Conservation (phyloP, 2,888 invertebrate genomes). For the Eustalomyia histrio region DNA sequence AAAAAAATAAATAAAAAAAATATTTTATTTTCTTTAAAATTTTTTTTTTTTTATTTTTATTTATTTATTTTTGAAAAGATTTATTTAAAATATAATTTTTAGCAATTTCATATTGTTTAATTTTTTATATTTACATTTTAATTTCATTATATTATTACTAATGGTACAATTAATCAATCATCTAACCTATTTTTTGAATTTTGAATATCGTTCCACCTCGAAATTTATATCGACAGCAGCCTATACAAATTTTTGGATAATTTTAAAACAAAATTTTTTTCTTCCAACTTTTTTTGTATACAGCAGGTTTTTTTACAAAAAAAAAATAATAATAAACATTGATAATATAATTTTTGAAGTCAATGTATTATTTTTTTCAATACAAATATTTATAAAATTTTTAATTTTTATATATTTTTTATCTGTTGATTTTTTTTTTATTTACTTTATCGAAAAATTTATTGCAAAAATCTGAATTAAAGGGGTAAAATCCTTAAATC, state of each 20-base stretch:
- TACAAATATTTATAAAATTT: constrained; percentile 31
- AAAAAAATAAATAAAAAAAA: background rate
- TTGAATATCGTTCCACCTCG: constrained; percentile 50
- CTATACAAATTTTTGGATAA: constrained; percentile 55
- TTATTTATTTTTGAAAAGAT: background rate
- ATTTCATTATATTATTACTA: constrained; percentile 29
- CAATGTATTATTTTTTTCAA: constrained; percentile 58
- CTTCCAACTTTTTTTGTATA: constrained; percentile 43
- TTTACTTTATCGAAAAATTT: no score
- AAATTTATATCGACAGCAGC: constrained; percentile 44
- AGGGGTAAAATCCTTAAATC: no score
- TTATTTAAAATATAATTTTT: no score
- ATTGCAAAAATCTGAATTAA: background rate
- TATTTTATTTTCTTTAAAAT: background rate
- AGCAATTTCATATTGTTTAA: background rate
- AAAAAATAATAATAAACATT: constrained; percentile 38
- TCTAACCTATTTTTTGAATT: constrained; percentile 59
- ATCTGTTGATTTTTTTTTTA: constrained; percentile 7
- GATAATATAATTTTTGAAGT: constrained; percentile 71
- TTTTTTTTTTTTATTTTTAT: constrained; percentile 7
- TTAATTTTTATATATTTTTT: constrained; percentile 9
- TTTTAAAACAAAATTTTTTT: constrained; percentile 52
- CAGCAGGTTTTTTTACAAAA: constrained; percentile 56
- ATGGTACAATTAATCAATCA: constrained; percentile 37
- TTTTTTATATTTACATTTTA: background rate